Conservation (phyloP, 2,797 vertebrate genomes). For the Amblyopsis hoosieri region DNA sequence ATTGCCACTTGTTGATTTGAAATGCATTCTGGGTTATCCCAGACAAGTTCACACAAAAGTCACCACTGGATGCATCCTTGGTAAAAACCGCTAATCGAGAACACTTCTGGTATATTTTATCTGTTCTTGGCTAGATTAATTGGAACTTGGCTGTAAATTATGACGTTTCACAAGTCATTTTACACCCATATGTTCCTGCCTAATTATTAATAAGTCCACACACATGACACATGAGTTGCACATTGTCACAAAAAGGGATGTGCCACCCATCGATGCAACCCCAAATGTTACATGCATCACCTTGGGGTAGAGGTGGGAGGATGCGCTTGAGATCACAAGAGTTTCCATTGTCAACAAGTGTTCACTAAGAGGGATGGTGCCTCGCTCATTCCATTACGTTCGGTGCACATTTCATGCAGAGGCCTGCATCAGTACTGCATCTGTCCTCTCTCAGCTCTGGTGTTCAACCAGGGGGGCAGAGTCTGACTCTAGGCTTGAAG, state of each 20-base stretch:
- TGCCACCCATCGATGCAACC: no score
- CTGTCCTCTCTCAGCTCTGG: conserved; percentile 49
- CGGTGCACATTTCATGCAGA: conserved; percentile 43
- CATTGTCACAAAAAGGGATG: not conserved
- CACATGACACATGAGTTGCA: not conserved
- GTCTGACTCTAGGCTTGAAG: no score
- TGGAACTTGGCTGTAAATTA: no score
- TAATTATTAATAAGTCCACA: conserved; percentile 19
- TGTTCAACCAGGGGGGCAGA: conserved; percentile 26
- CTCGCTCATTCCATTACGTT: conserved; percentile 36
- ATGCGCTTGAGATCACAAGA: conserved; percentile 17
- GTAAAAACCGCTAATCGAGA: no score
- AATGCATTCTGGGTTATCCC: no score
- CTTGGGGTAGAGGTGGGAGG: conserved; percentile 33
- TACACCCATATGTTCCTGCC: conserved; percentile 24
- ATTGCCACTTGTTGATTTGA: no score
- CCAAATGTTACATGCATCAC: conserved; percentile 22
- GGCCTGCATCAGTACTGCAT: conserved; percentile 56
- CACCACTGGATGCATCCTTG: no score
- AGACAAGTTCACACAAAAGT: no score
- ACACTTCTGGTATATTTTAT: no score
- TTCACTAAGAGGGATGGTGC: conserved; percentile 35
- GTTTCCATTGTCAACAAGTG: conserved; percentile 27
- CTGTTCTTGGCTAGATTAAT: no score
- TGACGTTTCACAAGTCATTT: no score